Evolutionary conservation across 2,797 vertebrate genomes (phyloP).

Genomic region (Typhlichthys eigenmanni): DNA sequence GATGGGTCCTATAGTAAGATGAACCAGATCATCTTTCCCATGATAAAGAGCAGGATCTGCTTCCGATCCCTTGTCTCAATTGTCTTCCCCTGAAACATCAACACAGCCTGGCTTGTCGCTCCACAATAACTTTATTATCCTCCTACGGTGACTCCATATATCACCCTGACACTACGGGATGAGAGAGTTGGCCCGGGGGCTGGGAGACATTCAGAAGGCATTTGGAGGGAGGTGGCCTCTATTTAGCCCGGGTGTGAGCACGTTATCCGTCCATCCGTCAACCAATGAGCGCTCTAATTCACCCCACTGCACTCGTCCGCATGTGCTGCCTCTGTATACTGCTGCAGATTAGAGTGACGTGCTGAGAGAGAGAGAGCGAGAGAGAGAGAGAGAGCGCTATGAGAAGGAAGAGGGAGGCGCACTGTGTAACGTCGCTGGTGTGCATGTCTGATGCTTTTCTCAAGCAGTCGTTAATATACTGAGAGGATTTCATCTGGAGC

Average conservation of each 20-base stretch:
- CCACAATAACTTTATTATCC: conserved; percentile 40
- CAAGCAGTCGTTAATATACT: conserved; percentile 18
- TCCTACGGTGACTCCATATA: conserved; percentile 49
- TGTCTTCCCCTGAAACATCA: conserved; percentile 20
- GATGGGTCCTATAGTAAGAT: too few relatives aligned
- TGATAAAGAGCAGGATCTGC: not conserved
- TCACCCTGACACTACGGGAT: conserved; percentile 53
- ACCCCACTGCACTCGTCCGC: conserved; percentile 22
- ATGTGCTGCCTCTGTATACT: conserved; percentile 29
- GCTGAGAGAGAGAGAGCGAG: conserved; percentile 15
- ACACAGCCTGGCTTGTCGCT: conserved; percentile 23
- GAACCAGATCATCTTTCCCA: too few relatives aligned
- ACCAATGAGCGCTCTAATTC: conserved; percentile 55
- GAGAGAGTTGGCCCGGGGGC: conserved; percentile 22
- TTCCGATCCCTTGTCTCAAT: conserved; percentile 25
- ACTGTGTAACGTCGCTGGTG: conserved; percentile 20
- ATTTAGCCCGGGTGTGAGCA: conserved; percentile 55
- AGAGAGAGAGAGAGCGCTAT: conserved; percentile 4
- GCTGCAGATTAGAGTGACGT: conserved; percentile 46
- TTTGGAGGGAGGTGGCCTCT: conserved; percentile 44
- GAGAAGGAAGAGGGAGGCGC: conserved; percentile 6
- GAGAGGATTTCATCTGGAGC: conserved; percentile 8
- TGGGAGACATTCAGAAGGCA: conserved; percentile 31
- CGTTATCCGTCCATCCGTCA: conserved; percentile 57
- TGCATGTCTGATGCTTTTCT: conserved; percentile 8